phyloP scores from a whole-genome alignment of 1,140 invertebrate genomes.

The Ditylenchus dipsaci region DNA sequence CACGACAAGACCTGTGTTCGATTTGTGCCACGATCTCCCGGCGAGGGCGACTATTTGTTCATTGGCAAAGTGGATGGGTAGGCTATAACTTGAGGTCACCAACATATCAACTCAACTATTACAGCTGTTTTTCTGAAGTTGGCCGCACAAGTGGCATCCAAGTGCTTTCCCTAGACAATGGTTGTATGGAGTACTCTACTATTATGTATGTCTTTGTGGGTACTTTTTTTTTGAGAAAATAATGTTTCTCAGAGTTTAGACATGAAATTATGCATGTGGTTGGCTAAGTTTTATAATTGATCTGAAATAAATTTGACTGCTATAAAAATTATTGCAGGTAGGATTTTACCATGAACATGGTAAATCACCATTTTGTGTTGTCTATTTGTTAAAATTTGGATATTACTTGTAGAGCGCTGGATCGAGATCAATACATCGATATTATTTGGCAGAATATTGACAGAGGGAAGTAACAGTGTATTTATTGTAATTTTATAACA shows the following conservation, averaged over 20 bases:
- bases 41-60: constrained; percentile 55
- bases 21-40: constrained; percentile 50
- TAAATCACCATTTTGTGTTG: not conserved
- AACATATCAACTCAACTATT: constrained; percentile 10
- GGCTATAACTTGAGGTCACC: not conserved
- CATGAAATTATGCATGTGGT: constrained; percentile 53
- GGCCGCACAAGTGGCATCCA: constrained; percentile 56
- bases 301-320: too few relatives aligned
- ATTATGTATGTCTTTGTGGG: constrained; percentile 40
- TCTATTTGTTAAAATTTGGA: constrained; percentile 7
- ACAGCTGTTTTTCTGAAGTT: constrained; percentile 56
- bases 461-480: constrained; percentile 25
- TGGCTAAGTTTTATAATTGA: too few relatives aligned
- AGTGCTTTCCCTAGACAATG: constrained; percentile 56
- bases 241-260: too few relatives aligned
- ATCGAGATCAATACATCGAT: constrained; percentile 55
- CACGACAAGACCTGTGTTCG: constrained; percentile 57
- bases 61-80: constrained; percentile 58
- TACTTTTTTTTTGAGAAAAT: constrained; percentile 53
- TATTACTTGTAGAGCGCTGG: constrained; percentile 51
- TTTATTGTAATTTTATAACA: not conserved
- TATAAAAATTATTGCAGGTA: too few relatives aligned
- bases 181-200: constrained; percentile 58
- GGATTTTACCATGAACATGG: constrained; percentile 57
- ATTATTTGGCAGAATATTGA: constrained; percentile 58